Base-by-base conservation (phyloP, 2,113 vertebrate species). In the Crotalus tigris region DNA sequence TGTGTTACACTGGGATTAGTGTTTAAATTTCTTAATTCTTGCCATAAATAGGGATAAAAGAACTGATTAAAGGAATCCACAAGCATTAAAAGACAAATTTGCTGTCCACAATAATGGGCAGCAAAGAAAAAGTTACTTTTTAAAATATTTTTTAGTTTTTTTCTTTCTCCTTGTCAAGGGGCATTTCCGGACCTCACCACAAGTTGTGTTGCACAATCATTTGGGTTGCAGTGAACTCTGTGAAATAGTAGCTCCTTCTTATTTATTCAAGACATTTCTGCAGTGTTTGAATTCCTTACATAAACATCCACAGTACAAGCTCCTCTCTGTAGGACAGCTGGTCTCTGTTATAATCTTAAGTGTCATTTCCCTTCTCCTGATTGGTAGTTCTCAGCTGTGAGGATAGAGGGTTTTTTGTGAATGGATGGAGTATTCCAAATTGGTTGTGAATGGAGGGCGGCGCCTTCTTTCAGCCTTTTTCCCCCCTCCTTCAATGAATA, bases 361-460 rank as follows among this genome's bases (percentile, higher is more conserved):
- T 91, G 94, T 97, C 86, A 92, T 96, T 97, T 97, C 95, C 95
- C 96, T 96, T 96, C 95, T 92, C 94, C 95, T 96, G 95, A 96
- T 95, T 96, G 95, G 96, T 94, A 94, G 94, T 0, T 0, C 92
- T 95, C 93, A 95, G 95, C 93, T 95, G 95, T 64, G 89, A 94
- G 95, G 92, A 59, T 81, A 86, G 92, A 93, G 89, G 23, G 44
- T 96, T 94, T 93, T 21, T 89, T 91, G 92, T 93, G 92, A 95
- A 94, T 95, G 97, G 97, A 98, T 98, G 97, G 97, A 97, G 96
- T 61, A 92, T 97, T 98, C 95, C 97, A 95, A 98, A 97, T 97
- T 98, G 97, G 97, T 98, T 97, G 96, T 98, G 98, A 98, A 98
- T 98, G 98, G 97, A 97, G 97, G 97, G 97, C 95, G 97, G 97